A percentile compares a stretch with the other conserved stretches of the same genome.
phyloP scores from a whole-genome alignment of 2,888 invertebrate species.

The Orgyia antiqua region DNA sequence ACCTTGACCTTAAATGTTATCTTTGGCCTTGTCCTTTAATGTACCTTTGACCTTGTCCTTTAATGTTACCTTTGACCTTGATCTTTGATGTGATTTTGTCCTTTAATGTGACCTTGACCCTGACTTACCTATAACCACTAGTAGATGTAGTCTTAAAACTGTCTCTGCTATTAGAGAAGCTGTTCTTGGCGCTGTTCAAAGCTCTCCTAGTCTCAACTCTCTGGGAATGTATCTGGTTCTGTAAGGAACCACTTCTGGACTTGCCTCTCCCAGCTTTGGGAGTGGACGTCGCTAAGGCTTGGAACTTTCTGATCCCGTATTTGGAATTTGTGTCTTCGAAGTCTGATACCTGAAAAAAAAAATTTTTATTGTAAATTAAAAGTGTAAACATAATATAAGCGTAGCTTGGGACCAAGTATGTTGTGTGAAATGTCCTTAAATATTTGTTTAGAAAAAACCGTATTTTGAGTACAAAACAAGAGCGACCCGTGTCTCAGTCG shows the following conservation, averaged over 20 bases:
- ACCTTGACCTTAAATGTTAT: too few species aligned
- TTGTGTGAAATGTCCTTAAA: too few species aligned
- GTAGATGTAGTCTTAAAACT: slow-evolving; percentile 44
- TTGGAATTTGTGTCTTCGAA: slow-evolving; percentile 59
- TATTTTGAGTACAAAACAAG: neutral
- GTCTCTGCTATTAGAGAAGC: slow-evolving; percentile 36
- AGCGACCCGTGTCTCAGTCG: too few species aligned
- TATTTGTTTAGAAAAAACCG: too few species aligned
- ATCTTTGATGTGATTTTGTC: too few species aligned
- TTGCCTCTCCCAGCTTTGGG: slow-evolving; percentile 39
- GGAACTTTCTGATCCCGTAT: slow-evolving; percentile 41
- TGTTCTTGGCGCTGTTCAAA: slow-evolving; percentile 24
- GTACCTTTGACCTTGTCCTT: too few species aligned
- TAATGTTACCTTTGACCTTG: too few species aligned
- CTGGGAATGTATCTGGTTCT: slow-evolving; percentile 27
- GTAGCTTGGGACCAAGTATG: too few species aligned
- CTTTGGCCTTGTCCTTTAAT: too few species aligned
- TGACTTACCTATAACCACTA: slow-evolving; percentile 34
- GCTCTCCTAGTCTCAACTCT: slow-evolving; percentile 19
- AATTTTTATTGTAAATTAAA: neutral
- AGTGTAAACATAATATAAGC: neutral
- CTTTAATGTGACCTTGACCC: too few species aligned
- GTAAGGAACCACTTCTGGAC: slow-evolving; percentile 43
- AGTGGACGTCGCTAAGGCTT: slow-evolving; percentile 48
- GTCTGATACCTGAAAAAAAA: slow-evolving; percentile 50